phyloP scores from a whole-genome alignment of 2,888 invertebrate genomes.

The Lamellibrachia satsuma region DNA sequence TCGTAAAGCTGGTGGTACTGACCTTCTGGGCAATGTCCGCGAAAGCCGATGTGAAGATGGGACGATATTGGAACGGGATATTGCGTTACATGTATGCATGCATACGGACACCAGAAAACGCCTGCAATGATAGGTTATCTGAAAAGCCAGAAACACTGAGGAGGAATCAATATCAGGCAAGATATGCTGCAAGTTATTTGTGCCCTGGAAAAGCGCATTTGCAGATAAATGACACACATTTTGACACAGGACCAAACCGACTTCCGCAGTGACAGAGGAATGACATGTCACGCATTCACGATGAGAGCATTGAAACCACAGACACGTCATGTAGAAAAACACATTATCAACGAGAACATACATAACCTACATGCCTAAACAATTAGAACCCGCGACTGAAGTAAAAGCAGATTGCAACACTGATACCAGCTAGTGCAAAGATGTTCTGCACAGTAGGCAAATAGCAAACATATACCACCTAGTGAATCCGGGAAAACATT shows the following conservation, averaged over 20 bases:
- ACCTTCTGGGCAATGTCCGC: not conserved
- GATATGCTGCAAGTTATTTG: not conserved
- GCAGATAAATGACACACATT: not conserved
- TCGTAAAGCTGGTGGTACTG: not conserved
- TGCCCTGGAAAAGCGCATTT: not conserved
- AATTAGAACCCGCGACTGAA: not conserved
- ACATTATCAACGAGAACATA: not conserved
- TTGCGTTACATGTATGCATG: not conserved
- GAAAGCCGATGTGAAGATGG: not conserved
- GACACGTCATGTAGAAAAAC: not conserved
- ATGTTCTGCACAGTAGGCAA: not conserved
- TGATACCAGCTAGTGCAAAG: not conserved
- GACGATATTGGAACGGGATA: not conserved
- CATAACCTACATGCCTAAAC: not conserved
- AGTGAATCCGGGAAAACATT: not conserved
- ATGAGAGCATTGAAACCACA: constrained; percentile 1
- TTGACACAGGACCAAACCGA: not conserved
- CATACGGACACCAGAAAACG: not conserved
- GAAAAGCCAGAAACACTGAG: not conserved
- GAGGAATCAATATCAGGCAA: not conserved
- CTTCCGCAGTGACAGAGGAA: not conserved
- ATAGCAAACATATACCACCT: not conserved
- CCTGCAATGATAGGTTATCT: not conserved
- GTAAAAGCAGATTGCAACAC: not conserved
- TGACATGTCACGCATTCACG: constrained; percentile 3